Conservation (phyloP, 2,113 vertebrate genomes). For the Scatophagus argus region DNA sequence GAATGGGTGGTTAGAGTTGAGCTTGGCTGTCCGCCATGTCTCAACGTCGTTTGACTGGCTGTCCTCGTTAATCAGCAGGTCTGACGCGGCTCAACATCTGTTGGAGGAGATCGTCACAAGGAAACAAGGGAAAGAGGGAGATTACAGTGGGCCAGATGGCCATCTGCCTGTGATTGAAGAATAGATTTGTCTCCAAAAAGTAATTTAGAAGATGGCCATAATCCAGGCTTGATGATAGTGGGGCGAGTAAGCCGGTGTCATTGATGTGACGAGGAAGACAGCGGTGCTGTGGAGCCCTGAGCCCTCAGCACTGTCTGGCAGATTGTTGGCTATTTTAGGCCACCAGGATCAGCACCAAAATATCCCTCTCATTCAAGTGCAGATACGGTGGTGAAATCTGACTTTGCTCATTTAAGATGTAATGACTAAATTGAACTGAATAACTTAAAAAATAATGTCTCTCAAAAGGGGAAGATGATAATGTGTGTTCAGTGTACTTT, state of each 20-base stretch:
- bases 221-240: conserved; percentile 78
- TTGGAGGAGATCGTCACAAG: conserved; percentile 62
- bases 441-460: not conserved
- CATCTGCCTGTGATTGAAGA: conserved; percentile 81
- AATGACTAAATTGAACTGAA: not conserved
- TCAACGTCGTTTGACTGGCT: conserved; percentile 34
- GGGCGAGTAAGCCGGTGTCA: conserved; percentile 59
- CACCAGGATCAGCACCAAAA: conserved; percentile 46
- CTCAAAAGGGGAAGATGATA: not conserved
- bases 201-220: conserved; percentile 83
- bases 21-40: conserved; percentile 8
- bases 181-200: conserved; percentile 86
- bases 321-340: conserved; percentile 71
- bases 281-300: conserved; percentile 14
- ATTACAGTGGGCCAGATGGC: conserved; percentile 81
- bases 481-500: not conserved
- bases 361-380: conserved; percentile 18
- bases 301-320: conserved; percentile 34
- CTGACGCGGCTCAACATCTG: conserved; percentile 75
- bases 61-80: conserved; percentile 67
- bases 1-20: conserved; percentile 16
- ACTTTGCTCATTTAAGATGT: not conserved
- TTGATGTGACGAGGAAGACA: conserved; percentile 69
- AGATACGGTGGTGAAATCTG: conserved; percentile 11
- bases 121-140: conserved; percentile 52